Percentiles rank a stretch among this genome's conserved stretches.
Evolutionary conservation across 2,888 invertebrate genomes (phyloP).

Genomic region (Platycnemis pennipes): DNA sequence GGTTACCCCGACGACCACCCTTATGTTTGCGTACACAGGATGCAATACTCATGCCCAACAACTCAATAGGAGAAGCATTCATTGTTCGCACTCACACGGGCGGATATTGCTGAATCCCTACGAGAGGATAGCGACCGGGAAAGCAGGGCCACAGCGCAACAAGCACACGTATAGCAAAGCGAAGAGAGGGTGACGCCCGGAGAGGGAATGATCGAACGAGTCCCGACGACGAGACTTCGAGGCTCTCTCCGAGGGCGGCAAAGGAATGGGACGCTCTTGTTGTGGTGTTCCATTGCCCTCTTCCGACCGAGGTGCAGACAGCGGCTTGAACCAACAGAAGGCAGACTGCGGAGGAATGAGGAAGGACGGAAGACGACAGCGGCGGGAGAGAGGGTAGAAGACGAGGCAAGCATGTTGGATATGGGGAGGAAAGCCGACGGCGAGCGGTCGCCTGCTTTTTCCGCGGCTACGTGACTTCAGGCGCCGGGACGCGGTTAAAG

Average conservation of each 20-base stretch:
- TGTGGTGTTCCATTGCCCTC: not conserved
- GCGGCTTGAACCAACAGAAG: not conserved
- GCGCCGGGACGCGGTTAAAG: slow-evolving; percentile 22
- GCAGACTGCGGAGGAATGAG: not conserved
- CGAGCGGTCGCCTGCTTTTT: not conserved
- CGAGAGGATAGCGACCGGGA: not conserved
- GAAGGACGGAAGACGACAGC: slow-evolving; percentile 10
- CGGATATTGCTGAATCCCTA: not conserved
- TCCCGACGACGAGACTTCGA: not conserved
- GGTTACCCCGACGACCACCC: not conserved
- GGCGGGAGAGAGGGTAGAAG: not conserved
- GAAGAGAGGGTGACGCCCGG: not conserved
- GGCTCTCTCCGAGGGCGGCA: not conserved
- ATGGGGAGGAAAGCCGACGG: not conserved
- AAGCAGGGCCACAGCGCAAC: not conserved
- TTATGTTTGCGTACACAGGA: not conserved
- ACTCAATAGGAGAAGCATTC: not conserved
- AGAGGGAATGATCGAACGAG: too few species aligned
- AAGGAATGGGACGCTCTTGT: not conserved
- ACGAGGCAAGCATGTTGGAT: not conserved
- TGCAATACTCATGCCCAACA: not conserved
- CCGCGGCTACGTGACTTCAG: slow-evolving; percentile 55
- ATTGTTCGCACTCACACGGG: not conserved
- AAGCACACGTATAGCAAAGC: not conserved
- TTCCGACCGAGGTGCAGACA: not conserved